These are phyloP conservation scores for Odocoileus virginianus DNA, from an alignment of 2,113 vertebrate genomes.

Conservation along the genomic window DNA sequence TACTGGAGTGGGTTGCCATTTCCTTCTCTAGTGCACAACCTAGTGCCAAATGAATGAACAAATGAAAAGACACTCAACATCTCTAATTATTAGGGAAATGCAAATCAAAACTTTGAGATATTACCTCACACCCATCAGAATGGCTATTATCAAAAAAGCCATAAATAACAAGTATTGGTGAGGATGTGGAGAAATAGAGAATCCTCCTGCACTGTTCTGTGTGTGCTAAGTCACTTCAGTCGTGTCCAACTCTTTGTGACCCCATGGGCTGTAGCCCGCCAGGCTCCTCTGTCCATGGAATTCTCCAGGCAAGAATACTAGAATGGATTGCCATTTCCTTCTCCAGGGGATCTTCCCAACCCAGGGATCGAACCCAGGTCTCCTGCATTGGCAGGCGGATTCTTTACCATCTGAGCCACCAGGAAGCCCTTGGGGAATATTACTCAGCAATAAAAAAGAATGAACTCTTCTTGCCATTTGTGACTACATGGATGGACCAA, in stretches of 20 bases:
- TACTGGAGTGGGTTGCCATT: neutral
- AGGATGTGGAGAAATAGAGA: neutral
- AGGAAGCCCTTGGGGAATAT: neutral
- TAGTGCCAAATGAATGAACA: neutral
- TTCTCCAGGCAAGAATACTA: neutral
- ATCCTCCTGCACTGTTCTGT: neutral
- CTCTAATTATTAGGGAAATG: neutral
- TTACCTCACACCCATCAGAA: neutral
- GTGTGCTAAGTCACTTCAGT: neutral
- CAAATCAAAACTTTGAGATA: neutral
- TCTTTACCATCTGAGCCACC: neutral
- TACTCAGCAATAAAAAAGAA: neutral
- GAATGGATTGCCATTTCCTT: neutral
- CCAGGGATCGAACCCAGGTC: neutral
- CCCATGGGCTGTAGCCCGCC: neutral
- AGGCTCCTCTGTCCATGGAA: neutral
- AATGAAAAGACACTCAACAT: neutral
- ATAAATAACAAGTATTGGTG: neutral
- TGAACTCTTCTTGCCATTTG: neutral
- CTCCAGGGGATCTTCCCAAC: neutral
- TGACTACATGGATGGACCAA: neutral
- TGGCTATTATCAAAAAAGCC: neutral
- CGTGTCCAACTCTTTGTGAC: neutral
- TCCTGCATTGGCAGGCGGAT: neutral
- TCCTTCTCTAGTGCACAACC: neutral